Percentiles rank a stretch among this genome's conserved stretches.
Evolutionary conservation across 2,113 vertebrate genomes (phyloP).

Genomic region (Etheostoma spectabile): DNA sequence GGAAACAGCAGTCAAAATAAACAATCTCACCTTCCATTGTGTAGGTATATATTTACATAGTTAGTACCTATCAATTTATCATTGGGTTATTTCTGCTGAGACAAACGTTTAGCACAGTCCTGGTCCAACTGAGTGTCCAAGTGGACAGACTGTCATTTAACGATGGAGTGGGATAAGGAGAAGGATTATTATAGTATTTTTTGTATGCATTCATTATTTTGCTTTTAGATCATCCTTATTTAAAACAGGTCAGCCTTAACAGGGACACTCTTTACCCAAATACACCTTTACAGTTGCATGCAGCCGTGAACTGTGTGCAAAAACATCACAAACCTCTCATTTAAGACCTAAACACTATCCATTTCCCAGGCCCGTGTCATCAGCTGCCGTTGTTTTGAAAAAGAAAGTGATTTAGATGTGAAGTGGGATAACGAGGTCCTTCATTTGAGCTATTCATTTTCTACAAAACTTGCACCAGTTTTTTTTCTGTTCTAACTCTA

Average conservation of each 20-base stretch:
- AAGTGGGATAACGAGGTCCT: constrained; percentile 35
- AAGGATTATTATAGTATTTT: constrained; percentile 18
- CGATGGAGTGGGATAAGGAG: constrained; percentile 8
- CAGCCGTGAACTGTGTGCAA: constrained; percentile 13
- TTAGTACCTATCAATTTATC: too few relatives aligned
- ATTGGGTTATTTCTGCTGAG: not conserved
- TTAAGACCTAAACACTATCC: constrained; percentile 24
- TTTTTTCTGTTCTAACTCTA: not conserved
- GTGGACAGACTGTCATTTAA: constrained; percentile 3
- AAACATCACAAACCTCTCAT: constrained; percentile 29
- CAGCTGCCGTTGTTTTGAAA: constrained; percentile 34
- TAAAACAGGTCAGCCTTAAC: constrained; percentile 22
- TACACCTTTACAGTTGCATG: constrained; percentile 2
- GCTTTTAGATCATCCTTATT: constrained; percentile 28
- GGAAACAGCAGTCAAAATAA: not conserved
- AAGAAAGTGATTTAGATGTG: constrained; percentile 51
- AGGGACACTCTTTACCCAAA: constrained; percentile 16
- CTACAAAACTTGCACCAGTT: not conserved
- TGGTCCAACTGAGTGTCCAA: not conserved
- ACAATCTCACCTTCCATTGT: too few relatives aligned
- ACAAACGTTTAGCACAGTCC: not conserved
- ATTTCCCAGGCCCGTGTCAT: constrained; percentile 23
- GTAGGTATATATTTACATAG: too few relatives aligned
- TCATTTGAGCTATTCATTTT: constrained; percentile 4
- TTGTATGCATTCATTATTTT: constrained; percentile 6